phyloP scores from a whole-genome alignment of 2,797 vertebrate species.

The Crenichthys baileyi region DNA sequence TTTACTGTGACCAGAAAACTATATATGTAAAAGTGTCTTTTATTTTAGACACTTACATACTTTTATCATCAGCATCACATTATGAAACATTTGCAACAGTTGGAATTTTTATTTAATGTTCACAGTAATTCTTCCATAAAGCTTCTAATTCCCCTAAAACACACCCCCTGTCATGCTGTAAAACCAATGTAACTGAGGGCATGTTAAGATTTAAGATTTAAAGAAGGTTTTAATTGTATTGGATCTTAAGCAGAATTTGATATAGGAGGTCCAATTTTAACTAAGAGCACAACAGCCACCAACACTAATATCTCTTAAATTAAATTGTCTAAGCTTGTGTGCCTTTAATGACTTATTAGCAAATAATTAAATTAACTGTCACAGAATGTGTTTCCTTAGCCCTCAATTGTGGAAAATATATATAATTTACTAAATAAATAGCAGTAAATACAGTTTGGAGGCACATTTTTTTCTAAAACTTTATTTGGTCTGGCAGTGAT shows the following conservation, averaged over 20 bases:
- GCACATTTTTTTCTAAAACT: background rate
- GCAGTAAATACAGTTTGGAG: background rate
- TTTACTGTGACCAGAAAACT: background rate
- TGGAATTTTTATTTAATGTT: background rate
- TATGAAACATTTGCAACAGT: background rate
- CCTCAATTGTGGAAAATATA: background rate
- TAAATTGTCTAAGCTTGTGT: background rate
- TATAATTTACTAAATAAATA: background rate
- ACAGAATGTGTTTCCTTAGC: background rate
- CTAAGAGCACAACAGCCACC: too few relatives aligned
- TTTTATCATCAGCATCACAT: background rate
- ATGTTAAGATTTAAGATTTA: background rate
- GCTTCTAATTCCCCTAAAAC: too few relatives aligned
- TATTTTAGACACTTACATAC: background rate
- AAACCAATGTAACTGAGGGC: background rate
- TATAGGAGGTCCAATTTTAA: too few relatives aligned
- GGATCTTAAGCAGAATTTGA: background rate
- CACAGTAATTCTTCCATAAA: background rate
- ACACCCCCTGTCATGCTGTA: background rate
- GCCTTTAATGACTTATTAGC: background rate
- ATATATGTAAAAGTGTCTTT: background rate
- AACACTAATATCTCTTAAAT: too few relatives aligned
- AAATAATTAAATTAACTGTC: background rate
- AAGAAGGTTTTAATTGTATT: background rate
- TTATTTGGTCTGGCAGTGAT: background rate